Percentiles rank a stretch among this genome's conserved stretches.
Conservation (phyloP, 1,140 invertebrate species). For the Caenorhabditis inopinata region DNA sequence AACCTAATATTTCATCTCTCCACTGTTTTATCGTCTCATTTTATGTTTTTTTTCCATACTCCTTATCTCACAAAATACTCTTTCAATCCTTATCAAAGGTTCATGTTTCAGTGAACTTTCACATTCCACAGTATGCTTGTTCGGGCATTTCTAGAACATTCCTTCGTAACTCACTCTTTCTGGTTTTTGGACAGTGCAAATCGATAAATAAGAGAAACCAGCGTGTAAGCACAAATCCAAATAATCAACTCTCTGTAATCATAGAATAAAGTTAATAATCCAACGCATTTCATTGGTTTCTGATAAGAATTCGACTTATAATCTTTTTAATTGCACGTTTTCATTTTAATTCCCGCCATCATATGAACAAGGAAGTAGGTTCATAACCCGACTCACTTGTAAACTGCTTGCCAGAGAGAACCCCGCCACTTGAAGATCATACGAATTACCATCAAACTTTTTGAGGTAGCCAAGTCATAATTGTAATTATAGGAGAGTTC, state of each 20-base stretch:
- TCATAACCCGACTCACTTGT: not conserved
- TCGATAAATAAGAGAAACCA: slow-evolving; percentile 38
- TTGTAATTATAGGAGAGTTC: slow-evolving; percentile 36
- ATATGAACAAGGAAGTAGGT: not conserved
- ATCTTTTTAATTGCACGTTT: not conserved
- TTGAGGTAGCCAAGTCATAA: slow-evolving; percentile 33
- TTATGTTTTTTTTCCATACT: no score
- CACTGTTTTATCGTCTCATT: not conserved
- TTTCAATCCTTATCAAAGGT: not conserved
- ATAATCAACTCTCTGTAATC: slow-evolving; percentile 33
- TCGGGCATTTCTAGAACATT: no score
- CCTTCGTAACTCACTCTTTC: slow-evolving; percentile 22
- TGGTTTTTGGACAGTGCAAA: slow-evolving; percentile 13
- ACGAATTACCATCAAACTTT: slow-evolving; percentile 3
- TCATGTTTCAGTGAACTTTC: no score
- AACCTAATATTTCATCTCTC: not conserved
- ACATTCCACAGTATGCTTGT: not conserved
- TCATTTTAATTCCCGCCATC: not conserved
- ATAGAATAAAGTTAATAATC: no score
- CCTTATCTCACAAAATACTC: no score
- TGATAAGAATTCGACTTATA: not conserved
- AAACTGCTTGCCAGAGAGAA: slow-evolving; percentile 41
- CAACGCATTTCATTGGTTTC: not conserved
- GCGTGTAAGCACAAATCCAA: slow-evolving; percentile 33
- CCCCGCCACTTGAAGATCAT: slow-evolving; percentile 42